phyloP scores from a whole-genome alignment of 2,888 invertebrate genomes.

The Drosophila limbata region DNA sequence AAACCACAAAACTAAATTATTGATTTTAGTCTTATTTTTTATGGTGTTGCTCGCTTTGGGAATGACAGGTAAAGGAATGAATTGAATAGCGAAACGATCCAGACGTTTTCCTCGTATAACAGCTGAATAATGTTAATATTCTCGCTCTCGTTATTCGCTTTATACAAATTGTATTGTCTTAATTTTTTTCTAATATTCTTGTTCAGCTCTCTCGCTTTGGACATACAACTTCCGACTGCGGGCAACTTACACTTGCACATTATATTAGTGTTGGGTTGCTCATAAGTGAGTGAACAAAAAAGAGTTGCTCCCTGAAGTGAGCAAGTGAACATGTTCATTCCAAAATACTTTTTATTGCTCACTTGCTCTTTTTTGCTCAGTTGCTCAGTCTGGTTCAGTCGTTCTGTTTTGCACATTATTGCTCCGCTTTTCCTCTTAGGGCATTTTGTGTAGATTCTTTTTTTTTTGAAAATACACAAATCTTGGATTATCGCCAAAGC shows the following conservation, averaged over 20 bases:
- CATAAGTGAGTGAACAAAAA: too few species aligned
- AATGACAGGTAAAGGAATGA: constrained; percentile 53
- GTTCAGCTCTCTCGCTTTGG: constrained; percentile 23
- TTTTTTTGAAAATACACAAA: too few species aligned
- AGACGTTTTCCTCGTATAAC: constrained; percentile 37
- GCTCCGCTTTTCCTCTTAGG: too few species aligned
- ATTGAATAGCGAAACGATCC: constrained; percentile 37
- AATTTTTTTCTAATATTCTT: constrained; percentile 8
- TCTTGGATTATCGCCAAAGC: too few species aligned
- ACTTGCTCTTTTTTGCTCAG: too few species aligned
- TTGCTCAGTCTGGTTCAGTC: too few species aligned
- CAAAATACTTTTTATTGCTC: too few species aligned
- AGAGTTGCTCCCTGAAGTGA: too few species aligned
- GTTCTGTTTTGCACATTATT: too few species aligned
- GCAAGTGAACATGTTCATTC: too few species aligned
- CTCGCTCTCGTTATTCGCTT: constrained; percentile 53
- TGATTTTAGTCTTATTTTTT: constrained; percentile 62
- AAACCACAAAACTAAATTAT: constrained; percentile 77
- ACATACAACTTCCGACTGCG: constrained; percentile 63
- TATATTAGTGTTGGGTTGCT: too few species aligned
- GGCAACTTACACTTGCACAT: background rate
- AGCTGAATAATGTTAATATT: constrained; percentile 48
- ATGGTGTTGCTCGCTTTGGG: constrained; percentile 57
- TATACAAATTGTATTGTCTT: constrained; percentile 44
- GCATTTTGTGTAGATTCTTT: too few species aligned